Evolutionary conservation across 2,113 vertebrate species (phyloP).

Genomic region (Leptosomus discolor): DNA sequence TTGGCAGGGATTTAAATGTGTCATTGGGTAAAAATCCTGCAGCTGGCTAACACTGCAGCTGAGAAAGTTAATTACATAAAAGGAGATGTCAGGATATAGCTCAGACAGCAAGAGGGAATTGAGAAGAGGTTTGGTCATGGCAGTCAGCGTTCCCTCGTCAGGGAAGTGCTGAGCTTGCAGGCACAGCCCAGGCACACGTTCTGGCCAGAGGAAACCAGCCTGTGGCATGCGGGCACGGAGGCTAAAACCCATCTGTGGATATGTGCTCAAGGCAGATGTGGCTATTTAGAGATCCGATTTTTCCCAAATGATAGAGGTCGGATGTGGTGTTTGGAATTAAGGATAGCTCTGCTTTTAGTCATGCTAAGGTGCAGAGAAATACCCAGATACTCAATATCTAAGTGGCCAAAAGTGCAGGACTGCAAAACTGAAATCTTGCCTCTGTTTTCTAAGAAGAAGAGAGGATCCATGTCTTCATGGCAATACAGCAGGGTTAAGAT

Average conservation of each 20-base stretch:
- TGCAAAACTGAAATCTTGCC: not conserved
- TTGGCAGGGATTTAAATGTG: not conserved
- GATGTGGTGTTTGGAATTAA: not conserved
- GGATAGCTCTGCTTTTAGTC: not conserved
- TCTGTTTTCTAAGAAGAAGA: not conserved
- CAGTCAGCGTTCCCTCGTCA: not conserved
- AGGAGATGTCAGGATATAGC: not conserved
- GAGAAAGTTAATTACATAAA: constrained; percentile 15
- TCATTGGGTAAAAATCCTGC: constrained; percentile 28
- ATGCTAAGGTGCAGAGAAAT: not conserved
- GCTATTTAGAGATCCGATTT: not conserved
- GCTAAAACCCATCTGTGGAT: not conserved
- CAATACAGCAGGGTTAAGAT: not conserved
- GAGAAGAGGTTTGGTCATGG: not conserved
- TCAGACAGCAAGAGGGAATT: not conserved
- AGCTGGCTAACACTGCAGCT: constrained; percentile 4
- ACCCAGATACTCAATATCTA: not conserved
- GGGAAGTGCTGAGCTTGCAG: not conserved
- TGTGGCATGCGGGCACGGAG: not conserved
- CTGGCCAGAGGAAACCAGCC: not conserved
- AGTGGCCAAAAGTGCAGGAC: not conserved
- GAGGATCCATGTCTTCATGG: not conserved
- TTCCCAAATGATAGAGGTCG: not conserved
- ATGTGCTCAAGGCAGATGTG: not conserved
- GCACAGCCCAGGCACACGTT: not conserved